phyloP scores from a whole-genome alignment of 2,113 vertebrate genomes.

The Columba janthina region DNA sequence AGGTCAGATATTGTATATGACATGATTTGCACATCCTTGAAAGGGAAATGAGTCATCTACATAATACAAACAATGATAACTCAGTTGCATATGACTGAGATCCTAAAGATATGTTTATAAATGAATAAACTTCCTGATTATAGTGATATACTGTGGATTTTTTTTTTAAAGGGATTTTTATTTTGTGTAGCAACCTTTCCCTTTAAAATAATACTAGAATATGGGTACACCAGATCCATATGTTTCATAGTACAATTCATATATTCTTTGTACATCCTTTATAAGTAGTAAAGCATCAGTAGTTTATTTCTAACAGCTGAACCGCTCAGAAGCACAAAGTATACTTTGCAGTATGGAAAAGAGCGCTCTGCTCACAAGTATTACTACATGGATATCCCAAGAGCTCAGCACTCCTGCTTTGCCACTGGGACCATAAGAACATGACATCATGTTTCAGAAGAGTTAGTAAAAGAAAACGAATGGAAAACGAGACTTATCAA shows the following conservation, averaged over 20 bases:
- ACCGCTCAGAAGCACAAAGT: not conserved
- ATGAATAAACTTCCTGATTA: constrained; percentile 77
- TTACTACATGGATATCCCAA: not conserved
- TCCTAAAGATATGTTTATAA: constrained; percentile 81
- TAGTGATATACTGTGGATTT: constrained; percentile 25
- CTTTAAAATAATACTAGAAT: not conserved
- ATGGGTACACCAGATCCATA: not conserved
- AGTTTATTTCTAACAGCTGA: not conserved
- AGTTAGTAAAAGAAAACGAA: not conserved
- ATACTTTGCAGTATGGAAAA: not conserved
- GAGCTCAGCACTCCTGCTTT: not conserved
- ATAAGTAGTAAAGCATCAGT: not conserved
- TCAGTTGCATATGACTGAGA: constrained; percentile 76
- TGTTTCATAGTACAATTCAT: not conserved
- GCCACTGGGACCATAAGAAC: not conserved
- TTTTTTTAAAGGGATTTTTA: not conserved
- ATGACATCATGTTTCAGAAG: not conserved
- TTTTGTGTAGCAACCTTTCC: not conserved
- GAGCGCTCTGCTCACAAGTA: not conserved
- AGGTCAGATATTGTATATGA: constrained; percentile 74
- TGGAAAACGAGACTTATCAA: not conserved
- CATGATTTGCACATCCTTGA: constrained; percentile 69
- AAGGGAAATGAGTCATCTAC: constrained; percentile 80
- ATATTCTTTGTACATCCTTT: not conserved
- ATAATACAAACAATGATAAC: constrained; percentile 77